Conservation (phyloP, 2,888 invertebrate genomes). For the Ectobius pallidus region DNA sequence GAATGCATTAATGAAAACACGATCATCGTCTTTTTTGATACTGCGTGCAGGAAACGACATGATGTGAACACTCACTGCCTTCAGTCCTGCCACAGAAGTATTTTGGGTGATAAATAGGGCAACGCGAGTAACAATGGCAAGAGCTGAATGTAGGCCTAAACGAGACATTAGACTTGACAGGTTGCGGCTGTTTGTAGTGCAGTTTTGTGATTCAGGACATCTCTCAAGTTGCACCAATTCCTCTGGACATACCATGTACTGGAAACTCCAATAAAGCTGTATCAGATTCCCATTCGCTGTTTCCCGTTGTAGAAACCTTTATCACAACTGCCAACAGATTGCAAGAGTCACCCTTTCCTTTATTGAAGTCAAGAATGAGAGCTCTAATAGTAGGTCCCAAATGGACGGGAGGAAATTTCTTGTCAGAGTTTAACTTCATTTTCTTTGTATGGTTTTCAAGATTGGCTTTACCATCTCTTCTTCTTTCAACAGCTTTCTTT, state of each 20-base stretch:
- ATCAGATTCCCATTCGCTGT: background rate
- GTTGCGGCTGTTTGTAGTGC: background rate
- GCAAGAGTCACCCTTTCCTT: background rate
- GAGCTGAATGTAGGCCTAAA: too few relatives aligned
- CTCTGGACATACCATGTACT: background rate
- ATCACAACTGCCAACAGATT: conserved; percentile 5
- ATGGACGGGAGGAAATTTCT: background rate
- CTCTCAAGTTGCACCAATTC: background rate
- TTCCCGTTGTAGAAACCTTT: background rate
- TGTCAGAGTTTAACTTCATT: background rate
- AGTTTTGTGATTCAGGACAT: background rate
- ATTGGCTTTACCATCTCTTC: background rate
- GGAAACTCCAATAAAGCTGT: background rate
- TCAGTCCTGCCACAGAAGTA: too few relatives aligned
- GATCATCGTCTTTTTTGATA: too few relatives aligned
- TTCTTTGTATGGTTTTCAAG: background rate
- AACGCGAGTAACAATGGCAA: too few relatives aligned
- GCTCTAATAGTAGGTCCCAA: background rate
- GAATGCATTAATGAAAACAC: too few relatives aligned
- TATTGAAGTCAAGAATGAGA: background rate
- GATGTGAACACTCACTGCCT: too few relatives aligned
- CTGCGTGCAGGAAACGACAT: too few relatives aligned
- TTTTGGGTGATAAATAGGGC: too few relatives aligned
- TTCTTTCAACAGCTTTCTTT: background rate
- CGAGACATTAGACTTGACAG: background rate